Evolutionary conservation across 2,113 vertebrate species (phyloP).

Genomic region (Platysternon megacephalum): DNA sequence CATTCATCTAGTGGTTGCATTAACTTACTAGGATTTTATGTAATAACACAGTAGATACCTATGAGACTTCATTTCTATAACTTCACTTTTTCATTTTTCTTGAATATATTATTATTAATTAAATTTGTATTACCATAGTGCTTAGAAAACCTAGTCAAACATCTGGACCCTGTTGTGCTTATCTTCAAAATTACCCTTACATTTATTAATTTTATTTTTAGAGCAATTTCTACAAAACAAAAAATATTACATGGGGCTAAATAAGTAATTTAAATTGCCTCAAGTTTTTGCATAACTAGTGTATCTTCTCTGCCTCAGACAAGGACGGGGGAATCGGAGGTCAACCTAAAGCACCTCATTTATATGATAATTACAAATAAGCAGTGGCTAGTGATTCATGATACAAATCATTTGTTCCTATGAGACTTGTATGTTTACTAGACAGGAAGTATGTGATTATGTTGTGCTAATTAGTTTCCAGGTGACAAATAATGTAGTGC

Average conservation of each 20-base stretch:
- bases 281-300: constrained; percentile 60
- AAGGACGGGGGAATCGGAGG: constrained; percentile 57
- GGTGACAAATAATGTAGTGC: constrained; percentile 68
- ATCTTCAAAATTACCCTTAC: background rate
- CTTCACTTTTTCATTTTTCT: background rate
- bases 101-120: background rate
- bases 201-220: background rate
- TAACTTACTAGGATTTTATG: background rate
- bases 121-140: background rate
- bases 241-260: constrained; percentile 1
- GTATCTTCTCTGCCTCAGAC: constrained; percentile 56
- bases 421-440: constrained; percentile 74
- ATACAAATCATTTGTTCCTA: constrained; percentile 74
- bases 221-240: background rate
- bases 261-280: constrained; percentile 66
- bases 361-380: constrained; percentile 80
- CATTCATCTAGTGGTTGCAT: background rate
- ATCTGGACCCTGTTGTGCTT: background rate
- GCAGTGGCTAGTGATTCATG: constrained; percentile 71
- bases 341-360: constrained; percentile 73
- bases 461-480: constrained; percentile 77
- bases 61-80: constrained; percentile 1
- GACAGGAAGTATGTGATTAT: constrained; percentile 72
- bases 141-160: background rate
- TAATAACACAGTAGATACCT: background rate